Base-by-base conservation (phyloP, 2,888 invertebrate genomes). In the Halocaridina rubra region DNA sequence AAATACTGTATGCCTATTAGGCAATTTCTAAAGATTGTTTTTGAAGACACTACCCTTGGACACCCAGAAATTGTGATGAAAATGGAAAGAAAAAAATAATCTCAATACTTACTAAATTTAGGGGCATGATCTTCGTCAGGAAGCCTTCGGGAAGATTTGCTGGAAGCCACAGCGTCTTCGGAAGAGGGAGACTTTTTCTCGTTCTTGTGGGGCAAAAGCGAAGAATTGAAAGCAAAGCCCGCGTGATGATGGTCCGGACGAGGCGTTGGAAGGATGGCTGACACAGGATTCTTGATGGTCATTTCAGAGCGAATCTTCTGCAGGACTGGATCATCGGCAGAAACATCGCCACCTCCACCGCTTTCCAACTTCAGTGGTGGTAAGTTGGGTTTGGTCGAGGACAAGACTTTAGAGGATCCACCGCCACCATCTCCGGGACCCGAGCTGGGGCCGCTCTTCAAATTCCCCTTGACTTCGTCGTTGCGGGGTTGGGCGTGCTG, bases 221-320 rank as follows among this genome's bases (percentile, higher is more conserved):
- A 30, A 32, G 75, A n/a, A n/a, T n/a, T n/a, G 69, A 80, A 85
- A 5, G 27, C 22, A 71, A 75, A 74, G 39, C 22, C 13, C 19
- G 46, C 53, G 33, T 53, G 39, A 4, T 32, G 39, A 32, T 77
- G 72, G 74, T 76, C 78, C 53, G 75, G 85, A 13, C 57, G 53
- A 19, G 81, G 81, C n/a, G 81, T 84, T 33, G 79, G 74, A 3
- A 81, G 29, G 57, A 85, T 80, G 72, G 81, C 86, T 0, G 86
- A 86, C 74, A 86, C 39, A 0, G 78, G 78, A 8, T 74, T 53
- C 22, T 57, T 27, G 5, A 74, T 19, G n/a, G 46, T 46, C 81
- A 86, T 78, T 67, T 86, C 86, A 0, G 72, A 72, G 77, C 81
- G 81, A 22, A 86, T 86, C 64, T 81, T 76, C 74, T 81, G 86